A percentile compares a stretch with the other conserved stretches of the same genome.
Conservation (phyloP, 2,797 vertebrate genomes). For the Iguana delicatissima region DNA sequence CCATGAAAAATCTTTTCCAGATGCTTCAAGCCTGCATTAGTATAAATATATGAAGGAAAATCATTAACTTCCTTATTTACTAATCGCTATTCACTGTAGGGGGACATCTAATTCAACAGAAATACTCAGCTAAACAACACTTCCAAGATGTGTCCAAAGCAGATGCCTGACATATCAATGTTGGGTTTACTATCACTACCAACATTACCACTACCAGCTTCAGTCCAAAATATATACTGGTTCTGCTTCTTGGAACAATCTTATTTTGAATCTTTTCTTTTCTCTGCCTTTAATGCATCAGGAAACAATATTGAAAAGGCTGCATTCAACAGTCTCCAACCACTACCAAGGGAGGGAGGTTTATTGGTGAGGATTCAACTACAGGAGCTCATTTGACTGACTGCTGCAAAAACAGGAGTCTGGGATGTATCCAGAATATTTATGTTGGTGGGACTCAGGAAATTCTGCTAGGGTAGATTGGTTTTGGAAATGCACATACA, state of each 20-base stretch:
- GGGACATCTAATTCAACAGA: neutral
- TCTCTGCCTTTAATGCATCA: neutral
- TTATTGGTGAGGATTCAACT: conserved; percentile 34
- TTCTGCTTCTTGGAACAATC: neutral
- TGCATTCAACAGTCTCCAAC: conserved; percentile 41
- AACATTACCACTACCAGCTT: neutral
- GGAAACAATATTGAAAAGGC: neutral
- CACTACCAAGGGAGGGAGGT: fast-evolving
- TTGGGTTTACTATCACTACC: neutral
- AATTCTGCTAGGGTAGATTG: neutral
- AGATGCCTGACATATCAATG: neutral
- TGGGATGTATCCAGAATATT: neutral
- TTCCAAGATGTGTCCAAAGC: neutral
- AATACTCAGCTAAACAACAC: neutral
- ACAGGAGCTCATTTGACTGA: conserved; percentile 59
- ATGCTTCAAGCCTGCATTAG: conserved; percentile 11
- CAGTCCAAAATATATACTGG: neutral
- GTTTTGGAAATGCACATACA: neutral
- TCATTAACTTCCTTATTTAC: neutral
- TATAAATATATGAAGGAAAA: neutral
- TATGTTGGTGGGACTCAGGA: neutral
- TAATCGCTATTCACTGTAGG: conserved; percentile 2
- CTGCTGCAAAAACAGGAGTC: conserved; percentile 58
- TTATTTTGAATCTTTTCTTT: conserved; percentile 18
- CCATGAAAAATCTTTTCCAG: neutral